A percentile compares a stretch with the other conserved stretches of the same genome.
Conservation (phyloP, 2,113 vertebrate genomes). For the Pseudorasbora parva region DNA sequence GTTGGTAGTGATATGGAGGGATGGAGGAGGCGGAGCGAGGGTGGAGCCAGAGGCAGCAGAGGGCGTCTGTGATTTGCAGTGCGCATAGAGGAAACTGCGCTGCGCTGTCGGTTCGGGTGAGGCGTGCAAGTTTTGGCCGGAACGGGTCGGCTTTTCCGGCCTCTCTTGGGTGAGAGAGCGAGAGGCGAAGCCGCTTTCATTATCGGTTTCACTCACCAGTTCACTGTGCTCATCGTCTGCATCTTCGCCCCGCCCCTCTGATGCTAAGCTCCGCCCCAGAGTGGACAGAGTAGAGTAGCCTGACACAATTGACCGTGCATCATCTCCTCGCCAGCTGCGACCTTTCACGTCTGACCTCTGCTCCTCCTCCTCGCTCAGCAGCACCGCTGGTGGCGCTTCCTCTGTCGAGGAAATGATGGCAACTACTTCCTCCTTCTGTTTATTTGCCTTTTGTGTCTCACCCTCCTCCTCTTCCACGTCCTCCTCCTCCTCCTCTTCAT, state of each 20-base stretch:
- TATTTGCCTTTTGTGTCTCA: conserved; percentile 47
- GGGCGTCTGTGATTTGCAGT: conserved; percentile 61
- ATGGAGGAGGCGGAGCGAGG: conserved; percentile 48
- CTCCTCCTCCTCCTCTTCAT: conserved; percentile 73
- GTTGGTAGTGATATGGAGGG: conserved; percentile 54
- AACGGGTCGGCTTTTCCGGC: conserved; percentile 64
- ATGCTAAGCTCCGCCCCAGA: conserved; percentile 85
- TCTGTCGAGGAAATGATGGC: conserved; percentile 55
- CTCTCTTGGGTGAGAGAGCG: conserved; percentile 79
- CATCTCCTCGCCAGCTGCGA: conserved; percentile 72
- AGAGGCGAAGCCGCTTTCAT: conserved; percentile 84
- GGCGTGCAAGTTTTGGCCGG: conserved; percentile 1
- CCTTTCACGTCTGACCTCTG: conserved; percentile 61
- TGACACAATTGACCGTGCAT: conserved; percentile 92
- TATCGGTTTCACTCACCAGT: conserved; percentile 89
- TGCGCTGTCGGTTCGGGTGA: conserved; percentile 30
- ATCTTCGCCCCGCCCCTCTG: conserved; percentile 85
- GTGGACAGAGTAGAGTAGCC: conserved; percentile 96
- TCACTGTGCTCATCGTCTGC: conserved; percentile 94
- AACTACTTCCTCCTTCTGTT: conserved; percentile 53
- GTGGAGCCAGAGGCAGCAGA: conserved; percentile 7
- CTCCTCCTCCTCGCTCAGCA: conserved; percentile 61
- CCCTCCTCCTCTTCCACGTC: conserved; percentile 66
- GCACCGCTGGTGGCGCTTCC: conserved; percentile 52
- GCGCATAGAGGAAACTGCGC: conserved; percentile 76